Base-by-base conservation (phyloP, 2,888 invertebrate genomes). In the Philereme vetulata region DNA sequence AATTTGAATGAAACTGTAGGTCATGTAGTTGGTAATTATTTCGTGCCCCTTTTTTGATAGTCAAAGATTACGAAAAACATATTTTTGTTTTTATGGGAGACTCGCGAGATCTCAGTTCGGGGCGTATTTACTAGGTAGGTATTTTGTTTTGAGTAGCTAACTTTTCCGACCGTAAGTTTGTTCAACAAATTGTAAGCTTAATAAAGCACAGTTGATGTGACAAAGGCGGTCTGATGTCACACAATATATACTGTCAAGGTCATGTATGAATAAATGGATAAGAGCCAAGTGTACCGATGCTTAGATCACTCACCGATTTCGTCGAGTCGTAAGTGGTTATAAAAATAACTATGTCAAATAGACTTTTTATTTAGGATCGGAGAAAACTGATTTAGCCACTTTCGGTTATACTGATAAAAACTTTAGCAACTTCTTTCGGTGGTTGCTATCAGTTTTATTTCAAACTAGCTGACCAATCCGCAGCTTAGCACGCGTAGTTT, bases 221-320 rank as follows among this genome's bases (percentile, higher is more conserved):
- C 5, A 38, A 6, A 38, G 38, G 38, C 7, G 6, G 32, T 50
- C 50, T 56, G 51, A 63, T 62, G 58, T 60, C 58, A 62, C 11
- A 43, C 35, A 58, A 46, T 38, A 40, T 52, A 34, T 7, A 48
- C 21, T 4, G 36, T n/a, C 47, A 52, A 54, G 32, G 59, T 54
- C 42, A 50, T 51, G 10, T 34, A 34, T 59, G 57, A 58, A 63
- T 62, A 61, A 56, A 68, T 65, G 67, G 64, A 62, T 67, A 47
- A 49, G 53, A 64, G 64, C 66, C 64, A 69, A 68, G 63, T 60
- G 52, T 55, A 60, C 62, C 56, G 34, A 60, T 59, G 21, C 21
- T 21, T 21, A 51, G 53, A 56, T 64, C 55, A 60, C 52, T 58
- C 54, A 53, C 54, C 61, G 63, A 55, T 60, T 64, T 65, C 58